Percentiles rank a stretch among this genome's conserved stretches.
phyloP scores from a whole-genome alignment of 2,797 vertebrate species.

The Poeciliopsis gracilis region DNA sequence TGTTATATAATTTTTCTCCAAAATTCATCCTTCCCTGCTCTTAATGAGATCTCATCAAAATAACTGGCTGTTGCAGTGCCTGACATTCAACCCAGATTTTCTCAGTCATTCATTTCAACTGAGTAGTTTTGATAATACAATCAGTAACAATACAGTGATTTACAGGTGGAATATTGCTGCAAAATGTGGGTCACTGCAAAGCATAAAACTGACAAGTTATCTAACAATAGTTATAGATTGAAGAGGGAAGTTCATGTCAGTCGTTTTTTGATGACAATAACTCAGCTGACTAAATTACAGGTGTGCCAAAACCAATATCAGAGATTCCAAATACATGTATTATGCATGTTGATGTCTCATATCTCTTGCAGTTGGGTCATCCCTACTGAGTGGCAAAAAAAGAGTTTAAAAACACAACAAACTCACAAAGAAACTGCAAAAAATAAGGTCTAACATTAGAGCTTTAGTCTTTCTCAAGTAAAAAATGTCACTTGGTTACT shows the following conservation, averaged over 20 bases:
- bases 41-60: conserved; percentile 26
- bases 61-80: conserved; percentile 7
- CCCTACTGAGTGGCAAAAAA: no score
- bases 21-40: conserved; percentile 35
- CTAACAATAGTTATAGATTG: not conserved
- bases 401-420: not conserved
- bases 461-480: not conserved
- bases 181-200: conserved; percentile 25
- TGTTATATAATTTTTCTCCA: conserved; percentile 15
- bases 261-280: not conserved
- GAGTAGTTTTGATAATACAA: conserved; percentile 31
- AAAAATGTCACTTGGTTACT: not conserved
- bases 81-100: conserved; percentile 10
- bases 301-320: not conserved
- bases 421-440: not conserved
- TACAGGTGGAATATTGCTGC: conserved; percentile 29
- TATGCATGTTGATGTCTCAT: not conserved
- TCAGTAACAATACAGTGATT: conserved; percentile 32
- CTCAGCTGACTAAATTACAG: not conserved
- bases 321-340: not conserved
- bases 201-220: conserved; percentile 24
- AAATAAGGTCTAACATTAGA: not conserved
- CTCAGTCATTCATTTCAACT: conserved; percentile 13
- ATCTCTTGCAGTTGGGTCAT: not conserved
- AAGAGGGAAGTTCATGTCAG: conserved; percentile 10